Conservation (phyloP, 2,797 vertebrate genomes). For the Cirrhinus molitorella region DNA sequence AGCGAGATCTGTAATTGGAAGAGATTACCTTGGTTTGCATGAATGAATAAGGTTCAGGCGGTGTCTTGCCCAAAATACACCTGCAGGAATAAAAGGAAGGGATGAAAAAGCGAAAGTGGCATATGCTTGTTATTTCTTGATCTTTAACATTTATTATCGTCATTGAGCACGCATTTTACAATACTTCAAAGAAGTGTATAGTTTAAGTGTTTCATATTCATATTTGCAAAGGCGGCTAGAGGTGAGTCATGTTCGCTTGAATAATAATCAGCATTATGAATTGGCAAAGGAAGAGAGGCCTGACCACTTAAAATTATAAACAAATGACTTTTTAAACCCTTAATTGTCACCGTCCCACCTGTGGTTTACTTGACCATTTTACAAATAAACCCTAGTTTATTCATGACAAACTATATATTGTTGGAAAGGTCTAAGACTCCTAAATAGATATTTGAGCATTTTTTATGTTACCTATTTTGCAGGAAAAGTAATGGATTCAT, state of each 20-base stretch:
- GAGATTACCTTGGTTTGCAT: slow-evolving; percentile 33
- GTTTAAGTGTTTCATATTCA: slow-evolving; percentile 5
- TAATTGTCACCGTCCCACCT: too few species aligned
- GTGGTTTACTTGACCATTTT: too few species aligned
- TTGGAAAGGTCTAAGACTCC: too few species aligned
- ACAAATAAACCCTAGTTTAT: too few species aligned
- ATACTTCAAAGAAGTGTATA: slow-evolving; percentile 1
- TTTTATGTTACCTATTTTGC: too few species aligned
- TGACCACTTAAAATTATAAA: not conserved
- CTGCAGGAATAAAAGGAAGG: slow-evolving; percentile 29
- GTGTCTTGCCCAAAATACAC: slow-evolving; percentile 28
- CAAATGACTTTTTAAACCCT: not conserved
- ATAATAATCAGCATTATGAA: not conserved
- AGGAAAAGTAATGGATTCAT: too few species aligned
- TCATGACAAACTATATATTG: too few species aligned
- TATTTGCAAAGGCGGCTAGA: not conserved
- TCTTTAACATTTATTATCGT: not conserved
- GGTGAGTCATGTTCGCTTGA: not conserved
- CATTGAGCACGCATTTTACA: not conserved
- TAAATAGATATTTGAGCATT: too few species aligned
- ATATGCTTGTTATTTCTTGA: slow-evolving; percentile 6
- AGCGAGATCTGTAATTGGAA: slow-evolving; percentile 14
- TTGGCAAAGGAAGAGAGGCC: not conserved
- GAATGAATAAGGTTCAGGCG: slow-evolving; percentile 18
- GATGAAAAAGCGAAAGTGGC: not conserved